Evolutionary conservation across 2,113 vertebrate genomes (phyloP).

Genomic region (Laticauda colubrina): DNA sequence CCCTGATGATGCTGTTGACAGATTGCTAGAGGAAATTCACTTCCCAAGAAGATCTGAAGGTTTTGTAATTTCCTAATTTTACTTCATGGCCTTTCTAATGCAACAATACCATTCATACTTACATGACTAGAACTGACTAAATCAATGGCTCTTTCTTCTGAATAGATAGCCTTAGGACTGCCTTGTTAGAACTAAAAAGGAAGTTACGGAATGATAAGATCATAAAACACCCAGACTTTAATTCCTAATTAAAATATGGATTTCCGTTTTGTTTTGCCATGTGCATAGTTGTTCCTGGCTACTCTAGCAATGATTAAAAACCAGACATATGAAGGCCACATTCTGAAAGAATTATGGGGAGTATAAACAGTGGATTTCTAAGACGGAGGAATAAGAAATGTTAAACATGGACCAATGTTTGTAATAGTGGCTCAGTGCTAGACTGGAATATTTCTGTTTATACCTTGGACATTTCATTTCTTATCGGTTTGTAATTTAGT

Average conservation of each 20-base stretch:
- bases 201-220: neutral
- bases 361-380: neutral
- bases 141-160: neutral
- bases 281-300: neutral
- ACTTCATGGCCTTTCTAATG: neutral
- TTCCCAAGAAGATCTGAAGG: neutral
- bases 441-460: slow-evolving; percentile 18
- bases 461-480: neutral
- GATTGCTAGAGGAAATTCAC: neutral
- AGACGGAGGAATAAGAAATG: neutral
- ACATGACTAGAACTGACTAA: neutral
- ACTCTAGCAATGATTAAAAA: neutral
- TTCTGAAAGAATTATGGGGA: neutral
- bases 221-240: neutral
- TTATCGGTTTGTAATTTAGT: neutral
- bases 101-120: neutral
- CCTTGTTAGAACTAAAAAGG: neutral
- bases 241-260: neutral
- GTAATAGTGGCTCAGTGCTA: neutral
- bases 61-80: neutral
- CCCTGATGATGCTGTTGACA: neutral
- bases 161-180: neutral
- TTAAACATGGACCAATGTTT: neutral
- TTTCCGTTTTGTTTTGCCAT: neutral
- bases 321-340: neutral